Evolutionary conservation across 2,888 invertebrate species (phyloP), one percentile per base, ranked within the genome.

Genomic region (Oscheius sp.): DNA sequence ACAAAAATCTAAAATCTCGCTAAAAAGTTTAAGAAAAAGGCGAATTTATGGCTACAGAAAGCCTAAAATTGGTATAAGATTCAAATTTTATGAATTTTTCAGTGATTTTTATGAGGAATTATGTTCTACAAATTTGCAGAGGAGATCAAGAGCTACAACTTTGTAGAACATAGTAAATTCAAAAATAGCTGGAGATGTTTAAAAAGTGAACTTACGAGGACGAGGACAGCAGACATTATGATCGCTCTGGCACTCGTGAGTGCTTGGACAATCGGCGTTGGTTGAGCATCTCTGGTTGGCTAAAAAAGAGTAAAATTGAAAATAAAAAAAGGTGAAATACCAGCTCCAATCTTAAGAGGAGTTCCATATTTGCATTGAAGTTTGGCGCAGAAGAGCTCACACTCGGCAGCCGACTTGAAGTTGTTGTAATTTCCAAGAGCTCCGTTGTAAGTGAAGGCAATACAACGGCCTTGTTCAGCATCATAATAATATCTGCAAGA

Each of bases 341-440:
- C 78, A 33, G 82, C 76, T 70, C 85, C 85, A 65, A 84, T 82
- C 74, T 84, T 79, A 27, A 79, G 73, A 15, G 79, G 79, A 33
- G 79, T 76, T 65, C 85, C 85, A 53, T 82, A 83, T 65, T 76
- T 82, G 74, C 85, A 85, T 66, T 85, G 81, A 39, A 84, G 73
- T 66, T 84, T 85, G 52, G 84, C 85, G 66, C 85, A 85, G 76
- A 85, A 85, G 66, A 85, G 72, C 58, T 85, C 85, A 64, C 85
- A 85, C 39, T 85, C 85, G 20, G 83, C 80, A 12, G 83, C 73
- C 17, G 84, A 82, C 63, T 79, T 79, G 78, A 85, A 84, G 73
- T 85, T 84, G 74, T 86, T 86, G 74, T 80, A 86, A 72, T 85
- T 86, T 69, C 86, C 86, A 57, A 85, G 79, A 6, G 79, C 83